Conservation (phyloP, 2,113 vertebrate genomes). For the Pavo muticus region DNA sequence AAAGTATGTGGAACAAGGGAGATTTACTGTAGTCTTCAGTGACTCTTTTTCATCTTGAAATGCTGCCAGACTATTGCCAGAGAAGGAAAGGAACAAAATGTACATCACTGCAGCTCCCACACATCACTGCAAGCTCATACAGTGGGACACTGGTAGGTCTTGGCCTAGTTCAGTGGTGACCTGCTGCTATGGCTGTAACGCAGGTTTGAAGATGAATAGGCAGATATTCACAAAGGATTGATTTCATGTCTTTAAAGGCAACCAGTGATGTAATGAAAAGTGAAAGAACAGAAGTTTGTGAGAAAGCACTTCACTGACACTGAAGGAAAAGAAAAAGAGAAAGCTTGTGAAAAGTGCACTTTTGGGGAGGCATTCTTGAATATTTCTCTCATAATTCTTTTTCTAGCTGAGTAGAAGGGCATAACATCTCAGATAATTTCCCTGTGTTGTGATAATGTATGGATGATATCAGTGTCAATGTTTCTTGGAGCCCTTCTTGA, state of each 20-base stretch:
- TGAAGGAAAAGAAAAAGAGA: not conserved
- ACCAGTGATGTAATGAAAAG: not conserved
- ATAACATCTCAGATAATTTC: not conserved
- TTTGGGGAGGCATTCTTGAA: not conserved
- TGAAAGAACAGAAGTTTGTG: not conserved
- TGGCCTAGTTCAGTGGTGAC: not conserved
- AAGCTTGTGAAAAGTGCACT: not conserved
- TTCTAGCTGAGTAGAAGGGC: not conserved
- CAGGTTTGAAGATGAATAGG: not conserved
- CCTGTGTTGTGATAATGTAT: not conserved
- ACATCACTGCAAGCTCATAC: fast-evolving
- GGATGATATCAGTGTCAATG: not conserved
- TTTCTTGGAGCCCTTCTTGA: not conserved
- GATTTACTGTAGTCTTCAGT: not conserved
- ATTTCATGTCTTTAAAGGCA: not conserved
- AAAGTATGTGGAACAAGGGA: not conserved
- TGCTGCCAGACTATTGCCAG: not conserved
- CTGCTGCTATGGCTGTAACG: not conserved
- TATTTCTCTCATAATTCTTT: not conserved
- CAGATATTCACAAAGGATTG: not conserved
- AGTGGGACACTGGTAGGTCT: not conserved
- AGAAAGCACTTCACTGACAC: not conserved
- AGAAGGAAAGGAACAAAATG: not conserved
- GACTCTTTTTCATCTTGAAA: not conserved
- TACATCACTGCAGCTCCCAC: not conserved